These are phyloP conservation scores for Aegithalos caudatus DNA, from an alignment of 2,113 vertebrate species.

Conservation along the genomic window DNA sequence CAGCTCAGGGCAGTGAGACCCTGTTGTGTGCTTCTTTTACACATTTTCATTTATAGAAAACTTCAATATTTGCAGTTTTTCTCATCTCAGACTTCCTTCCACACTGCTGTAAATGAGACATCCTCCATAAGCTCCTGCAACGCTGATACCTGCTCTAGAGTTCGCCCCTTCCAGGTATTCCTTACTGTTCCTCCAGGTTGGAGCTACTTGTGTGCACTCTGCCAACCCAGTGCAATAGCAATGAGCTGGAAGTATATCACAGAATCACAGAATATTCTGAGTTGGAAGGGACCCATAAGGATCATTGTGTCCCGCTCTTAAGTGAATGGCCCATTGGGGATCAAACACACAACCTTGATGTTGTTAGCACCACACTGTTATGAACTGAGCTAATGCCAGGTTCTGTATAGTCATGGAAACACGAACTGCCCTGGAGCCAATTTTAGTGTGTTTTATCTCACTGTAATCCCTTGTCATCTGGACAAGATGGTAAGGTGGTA, in stretches of 20 bases:
- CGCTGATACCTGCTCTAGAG: neutral
- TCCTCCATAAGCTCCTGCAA: neutral
- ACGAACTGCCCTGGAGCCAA: neutral
- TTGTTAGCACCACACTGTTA: neutral
- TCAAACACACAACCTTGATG: neutral
- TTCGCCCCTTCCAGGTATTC: neutral
- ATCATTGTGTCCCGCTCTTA: rapidly evolving
- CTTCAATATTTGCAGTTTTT: neutral
- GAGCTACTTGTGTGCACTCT: neutral
- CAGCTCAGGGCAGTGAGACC: neutral
- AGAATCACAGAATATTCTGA: neutral
- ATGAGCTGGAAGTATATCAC: neutral
- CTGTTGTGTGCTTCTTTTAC: neutral
- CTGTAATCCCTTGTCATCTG: neutral
- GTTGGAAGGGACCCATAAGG: neutral
- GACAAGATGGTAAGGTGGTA: neutral
- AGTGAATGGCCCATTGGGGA: neutral
- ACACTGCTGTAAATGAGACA: neutral
- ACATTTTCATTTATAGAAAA: neutral
- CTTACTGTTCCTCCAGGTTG: rapidly evolving
- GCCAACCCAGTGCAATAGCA: neutral
- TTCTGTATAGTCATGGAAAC: neutral
- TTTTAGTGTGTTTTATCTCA: neutral
- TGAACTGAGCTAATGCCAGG: rapidly evolving
- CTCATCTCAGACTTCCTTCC: neutral